Evolutionary conservation across 2,888 invertebrate genomes (phyloP).

Genomic region (Branchipolynoe longqiensis): DNA sequence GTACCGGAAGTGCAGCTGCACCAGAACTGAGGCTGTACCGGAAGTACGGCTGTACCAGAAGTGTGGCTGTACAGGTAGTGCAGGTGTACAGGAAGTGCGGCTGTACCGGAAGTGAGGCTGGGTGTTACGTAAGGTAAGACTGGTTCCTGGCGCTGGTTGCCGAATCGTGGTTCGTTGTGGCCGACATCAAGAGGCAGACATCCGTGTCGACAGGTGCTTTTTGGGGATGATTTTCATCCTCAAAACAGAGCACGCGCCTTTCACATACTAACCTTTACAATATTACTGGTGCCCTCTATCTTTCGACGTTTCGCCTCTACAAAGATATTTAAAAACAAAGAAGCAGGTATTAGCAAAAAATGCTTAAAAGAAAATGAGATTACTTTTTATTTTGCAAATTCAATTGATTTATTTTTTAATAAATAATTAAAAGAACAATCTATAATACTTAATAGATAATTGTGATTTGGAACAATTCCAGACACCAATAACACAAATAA

Average conservation of each 20-base stretch:
- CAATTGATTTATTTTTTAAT: no score
- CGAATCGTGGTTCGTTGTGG: not conserved
- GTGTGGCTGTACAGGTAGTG: not conserved
- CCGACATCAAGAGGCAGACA: not conserved
- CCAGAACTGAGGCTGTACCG: not conserved
- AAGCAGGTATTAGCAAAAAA: not conserved
- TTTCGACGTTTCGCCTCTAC: conserved; percentile 62
- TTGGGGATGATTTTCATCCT: conserved; percentile 14
- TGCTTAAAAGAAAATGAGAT: no score
- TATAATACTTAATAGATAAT: no score
- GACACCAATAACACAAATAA: no score
- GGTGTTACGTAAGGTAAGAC: not conserved
- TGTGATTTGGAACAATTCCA: no score
- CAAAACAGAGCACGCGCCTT: conserved; percentile 48
- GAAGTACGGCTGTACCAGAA: not conserved
- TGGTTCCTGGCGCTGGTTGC: not conserved
- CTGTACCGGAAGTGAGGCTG: not conserved
- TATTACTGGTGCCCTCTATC: conserved; percentile 49
- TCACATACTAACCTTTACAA: conserved; percentile 63
- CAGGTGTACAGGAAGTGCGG: not conserved
- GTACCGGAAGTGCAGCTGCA: not conserved
- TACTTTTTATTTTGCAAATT: no score
- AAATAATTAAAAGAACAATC: no score
- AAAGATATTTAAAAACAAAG: not conserved
- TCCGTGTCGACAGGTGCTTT: not conserved